Conservation (phyloP, 2,113 vertebrate genomes). For the Oophaga pumilio region DNA sequence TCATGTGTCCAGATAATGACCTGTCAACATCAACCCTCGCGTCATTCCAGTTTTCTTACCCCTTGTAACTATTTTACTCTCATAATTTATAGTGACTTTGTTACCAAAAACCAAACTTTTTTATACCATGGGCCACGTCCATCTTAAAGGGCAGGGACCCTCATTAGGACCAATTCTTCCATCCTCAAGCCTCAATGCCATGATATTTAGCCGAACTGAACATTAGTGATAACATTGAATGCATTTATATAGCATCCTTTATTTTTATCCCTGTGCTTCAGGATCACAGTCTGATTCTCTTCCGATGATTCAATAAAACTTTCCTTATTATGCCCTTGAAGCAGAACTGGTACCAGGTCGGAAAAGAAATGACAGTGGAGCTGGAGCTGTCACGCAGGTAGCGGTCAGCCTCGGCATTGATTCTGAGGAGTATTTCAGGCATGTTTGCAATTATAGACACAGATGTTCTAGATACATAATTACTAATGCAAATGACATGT, state of each 20-base stretch:
- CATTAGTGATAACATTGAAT: constrained; percentile 6
- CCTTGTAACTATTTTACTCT: background rate
- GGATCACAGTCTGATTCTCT: constrained; percentile 31
- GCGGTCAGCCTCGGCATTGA: constrained; percentile 46
- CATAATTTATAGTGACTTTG: background rate
- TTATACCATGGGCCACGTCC: background rate
- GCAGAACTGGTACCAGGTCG: constrained; percentile 26
- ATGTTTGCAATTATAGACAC: constrained; percentile 36
- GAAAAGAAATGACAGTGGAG: constrained; percentile 33
- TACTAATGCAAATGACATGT: constrained; percentile 1
- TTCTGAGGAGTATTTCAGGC: constrained; percentile 39
- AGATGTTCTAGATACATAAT: constrained; percentile 32
- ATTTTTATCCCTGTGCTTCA: constrained; percentile 46
- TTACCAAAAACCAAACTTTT: background rate
- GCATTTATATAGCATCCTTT: constrained; percentile 39
- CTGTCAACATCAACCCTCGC: background rate
- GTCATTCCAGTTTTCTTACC: background rate
- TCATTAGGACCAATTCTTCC: background rate
- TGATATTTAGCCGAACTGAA: constrained; percentile 26
- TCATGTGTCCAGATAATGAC: background rate
- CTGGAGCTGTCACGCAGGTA: constrained; percentile 22
- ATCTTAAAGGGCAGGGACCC: background rate
- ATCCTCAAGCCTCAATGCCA: background rate
- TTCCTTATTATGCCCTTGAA: constrained; percentile 27
- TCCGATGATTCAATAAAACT: constrained; percentile 54